A percentile compares a stretch with the other conserved stretches of the same genome.
phyloP scores from a whole-genome alignment of 2,888 invertebrate species.

The Phortica magna region DNA sequence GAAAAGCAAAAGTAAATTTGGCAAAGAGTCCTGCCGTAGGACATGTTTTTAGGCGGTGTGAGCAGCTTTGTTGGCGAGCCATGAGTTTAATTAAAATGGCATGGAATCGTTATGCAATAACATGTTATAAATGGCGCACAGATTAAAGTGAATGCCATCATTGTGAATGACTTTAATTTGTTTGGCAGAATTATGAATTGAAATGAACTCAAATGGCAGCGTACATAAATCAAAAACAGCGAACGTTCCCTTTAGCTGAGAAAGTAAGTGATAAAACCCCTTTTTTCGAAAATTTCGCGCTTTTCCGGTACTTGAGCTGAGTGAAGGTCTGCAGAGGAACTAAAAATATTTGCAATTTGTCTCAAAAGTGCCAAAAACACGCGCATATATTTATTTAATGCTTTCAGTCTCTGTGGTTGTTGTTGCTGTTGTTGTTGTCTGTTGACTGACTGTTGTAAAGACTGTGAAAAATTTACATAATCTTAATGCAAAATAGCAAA shows the following conservation, averaged over 20 bases:
- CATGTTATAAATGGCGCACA: background rate
- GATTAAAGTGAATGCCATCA: constrained; percentile 18
- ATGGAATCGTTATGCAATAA: background rate
- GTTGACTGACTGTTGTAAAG: constrained; percentile 39
- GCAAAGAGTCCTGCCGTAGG: background rate
- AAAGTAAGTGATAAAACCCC: background rate
- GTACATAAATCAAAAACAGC: constrained; percentile 17
- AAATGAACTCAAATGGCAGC: constrained; percentile 14
- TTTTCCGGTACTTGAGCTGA: constrained; percentile 11
- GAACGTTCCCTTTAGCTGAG: background rate
- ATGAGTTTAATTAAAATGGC: constrained; percentile 12
- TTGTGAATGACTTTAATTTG: constrained; percentile 31
- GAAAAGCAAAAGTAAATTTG: constrained; percentile 4
- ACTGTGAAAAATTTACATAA: constrained; percentile 62
- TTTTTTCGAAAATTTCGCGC: background rate
- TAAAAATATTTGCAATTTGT: constrained; percentile 34
- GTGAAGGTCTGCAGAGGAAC: background rate
- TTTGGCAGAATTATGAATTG: constrained; percentile 14
- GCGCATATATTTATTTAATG: constrained; percentile 48
- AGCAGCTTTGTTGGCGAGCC: background rate
- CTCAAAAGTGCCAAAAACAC: constrained; percentile 64
- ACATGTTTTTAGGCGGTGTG: background rate
- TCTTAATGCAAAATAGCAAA: constrained; percentile 62
- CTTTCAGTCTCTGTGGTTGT: background rate
- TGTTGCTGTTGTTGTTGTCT: background rate